These are phyloP conservation scores for Toxostoma redivivum DNA, from an alignment of 2,113 vertebrate genomes.

Conservation along the genomic window DNA sequence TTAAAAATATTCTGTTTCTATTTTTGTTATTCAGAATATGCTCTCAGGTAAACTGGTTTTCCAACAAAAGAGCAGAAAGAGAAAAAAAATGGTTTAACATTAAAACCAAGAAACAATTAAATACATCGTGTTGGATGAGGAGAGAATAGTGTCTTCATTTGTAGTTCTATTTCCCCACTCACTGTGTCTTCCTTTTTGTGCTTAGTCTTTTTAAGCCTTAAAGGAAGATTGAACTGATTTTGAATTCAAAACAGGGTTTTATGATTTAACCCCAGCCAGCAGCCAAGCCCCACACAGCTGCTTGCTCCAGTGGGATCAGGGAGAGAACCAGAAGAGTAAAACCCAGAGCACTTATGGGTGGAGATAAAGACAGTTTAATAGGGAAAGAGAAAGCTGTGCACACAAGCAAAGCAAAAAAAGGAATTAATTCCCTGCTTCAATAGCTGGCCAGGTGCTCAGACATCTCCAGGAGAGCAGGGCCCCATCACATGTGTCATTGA, in stretches of 20 bases:
- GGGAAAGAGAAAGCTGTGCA: background rate
- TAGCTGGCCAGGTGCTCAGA: background rate
- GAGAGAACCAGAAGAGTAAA: background rate
- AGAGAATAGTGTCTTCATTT: background rate
- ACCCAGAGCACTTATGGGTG: background rate
- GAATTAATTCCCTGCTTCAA: background rate
- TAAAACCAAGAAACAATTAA: background rate
- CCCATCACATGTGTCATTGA: no score
- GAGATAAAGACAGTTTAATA: background rate
- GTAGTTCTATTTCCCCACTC: background rate
- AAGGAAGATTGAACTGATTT: background rate
- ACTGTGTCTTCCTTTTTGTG: background rate
- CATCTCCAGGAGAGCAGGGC: background rate
- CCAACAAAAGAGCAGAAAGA: background rate
- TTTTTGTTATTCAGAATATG: background rate
- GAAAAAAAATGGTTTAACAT: background rate
- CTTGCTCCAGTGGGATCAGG: background rate
- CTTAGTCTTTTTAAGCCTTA: background rate
- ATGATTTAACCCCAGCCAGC: background rate
- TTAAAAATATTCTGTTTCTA: background rate
- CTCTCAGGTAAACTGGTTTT: background rate
- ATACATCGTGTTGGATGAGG: background rate
- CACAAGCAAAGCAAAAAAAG: background rate
- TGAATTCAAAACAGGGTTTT: background rate
- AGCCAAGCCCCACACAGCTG: background rate